A percentile compares a stretch with the other conserved stretches of the same genome.
phyloP scores from a whole-genome alignment of 2,797 vertebrate genomes.

The Euphonia xanthogaster region DNA sequence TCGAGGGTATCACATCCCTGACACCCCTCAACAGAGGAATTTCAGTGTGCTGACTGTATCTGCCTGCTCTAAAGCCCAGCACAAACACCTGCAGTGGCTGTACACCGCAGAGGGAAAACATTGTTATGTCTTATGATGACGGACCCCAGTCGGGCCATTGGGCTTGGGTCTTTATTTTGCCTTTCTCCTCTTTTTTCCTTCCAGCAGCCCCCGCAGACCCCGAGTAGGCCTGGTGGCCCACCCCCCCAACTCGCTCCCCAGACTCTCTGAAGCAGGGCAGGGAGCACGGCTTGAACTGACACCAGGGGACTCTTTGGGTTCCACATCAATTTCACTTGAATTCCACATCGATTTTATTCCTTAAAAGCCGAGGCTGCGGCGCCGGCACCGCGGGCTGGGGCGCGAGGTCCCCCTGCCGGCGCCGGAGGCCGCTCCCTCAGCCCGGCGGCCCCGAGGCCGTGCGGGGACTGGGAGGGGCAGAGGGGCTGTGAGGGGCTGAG shows the following conservation, averaged over 20 bases:
- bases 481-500: background rate
- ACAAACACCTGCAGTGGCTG: background rate
- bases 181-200: background rate
- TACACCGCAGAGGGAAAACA: accelerated
- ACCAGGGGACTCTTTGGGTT: background rate
- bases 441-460: too few species aligned
- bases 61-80: background rate
- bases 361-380: background rate
- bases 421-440: background rate
- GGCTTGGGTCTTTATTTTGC: background rate
- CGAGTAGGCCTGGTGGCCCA: accelerated
- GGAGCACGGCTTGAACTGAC: background rate
- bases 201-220: background rate
- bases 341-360: background rate
- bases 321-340: background rate
- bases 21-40: background rate
- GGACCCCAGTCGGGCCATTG: background rate
- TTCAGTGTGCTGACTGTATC: background rate
- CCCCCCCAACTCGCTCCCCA: accelerated
- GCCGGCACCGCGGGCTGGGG: background rate
- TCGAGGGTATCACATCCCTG: background rate
- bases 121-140: accelerated
- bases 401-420: background rate
- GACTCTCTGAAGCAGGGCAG: background rate
- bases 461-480: background rate